Evolutionary conservation across 2,113 vertebrate species (phyloP).

Genomic region (Cettia cetti): DNA sequence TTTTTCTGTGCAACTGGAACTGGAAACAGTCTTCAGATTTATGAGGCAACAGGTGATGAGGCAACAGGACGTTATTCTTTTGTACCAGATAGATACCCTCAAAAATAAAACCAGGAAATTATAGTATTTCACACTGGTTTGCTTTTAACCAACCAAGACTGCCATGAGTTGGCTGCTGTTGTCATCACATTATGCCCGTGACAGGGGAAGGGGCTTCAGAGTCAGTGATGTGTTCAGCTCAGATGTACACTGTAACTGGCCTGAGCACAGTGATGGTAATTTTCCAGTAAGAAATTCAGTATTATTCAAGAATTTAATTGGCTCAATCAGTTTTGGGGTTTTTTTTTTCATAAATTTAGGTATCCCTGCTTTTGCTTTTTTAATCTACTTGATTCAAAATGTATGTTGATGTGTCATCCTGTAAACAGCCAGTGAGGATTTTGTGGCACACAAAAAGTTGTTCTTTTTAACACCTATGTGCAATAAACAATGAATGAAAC

Average conservation of each 20-base stretch:
- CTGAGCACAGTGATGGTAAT: not conserved
- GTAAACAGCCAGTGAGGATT: not conserved
- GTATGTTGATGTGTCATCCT: not conserved
- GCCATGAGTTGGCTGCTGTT: not conserved
- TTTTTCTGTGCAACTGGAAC: not conserved
- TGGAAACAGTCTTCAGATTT: not conserved
- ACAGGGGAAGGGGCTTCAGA: not conserved
- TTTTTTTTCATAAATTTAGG: not conserved
- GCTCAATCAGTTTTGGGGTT: not conserved
- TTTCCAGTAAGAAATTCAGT: not conserved
- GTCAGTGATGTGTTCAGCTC: not conserved
- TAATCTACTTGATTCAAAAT: not conserved
- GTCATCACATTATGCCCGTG: not conserved
- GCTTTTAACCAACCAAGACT: not conserved
- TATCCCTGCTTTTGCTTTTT: not conserved
- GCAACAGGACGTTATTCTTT: not conserved
- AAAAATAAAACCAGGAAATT: not conserved
- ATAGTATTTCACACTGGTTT: not conserved
- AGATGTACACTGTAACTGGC: not conserved
- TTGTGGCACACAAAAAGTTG: not conserved
- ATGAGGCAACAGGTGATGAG: not conserved
- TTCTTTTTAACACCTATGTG: not conserved
- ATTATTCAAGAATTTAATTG: slow-evolving; percentile 20
- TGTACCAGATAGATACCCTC: not conserved
- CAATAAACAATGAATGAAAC: slow-evolving; percentile 47